These are phyloP conservation scores for Dinocampus coccinellae DNA, from an alignment of 2,888 invertebrate genomes.

Conservation along the genomic window DNA sequence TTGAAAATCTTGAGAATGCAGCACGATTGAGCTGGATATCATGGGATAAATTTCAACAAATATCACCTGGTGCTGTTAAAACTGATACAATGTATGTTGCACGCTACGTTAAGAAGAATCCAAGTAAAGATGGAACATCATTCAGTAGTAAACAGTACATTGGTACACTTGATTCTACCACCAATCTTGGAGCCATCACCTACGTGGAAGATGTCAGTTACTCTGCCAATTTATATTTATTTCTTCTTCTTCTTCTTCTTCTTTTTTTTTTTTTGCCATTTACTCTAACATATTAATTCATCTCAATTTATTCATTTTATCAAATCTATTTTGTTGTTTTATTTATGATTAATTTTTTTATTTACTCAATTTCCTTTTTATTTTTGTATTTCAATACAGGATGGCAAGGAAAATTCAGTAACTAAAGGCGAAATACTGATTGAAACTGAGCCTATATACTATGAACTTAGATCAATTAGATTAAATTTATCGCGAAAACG, in stretches of 20 bases:
- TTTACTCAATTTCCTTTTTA: conserved; percentile 18
- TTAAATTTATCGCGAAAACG: conserved; percentile 73
- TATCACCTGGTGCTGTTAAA: conserved; percentile 76
- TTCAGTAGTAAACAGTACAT: conserved; percentile 73
- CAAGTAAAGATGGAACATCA: conserved; percentile 31
- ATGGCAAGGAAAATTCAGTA: conserved; percentile 53
- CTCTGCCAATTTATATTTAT: conserved; percentile 24
- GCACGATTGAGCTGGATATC: conserved; percentile 82
- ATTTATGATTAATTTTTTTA: neutral
- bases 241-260: conserved; percentile 4
- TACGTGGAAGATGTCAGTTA: conserved; percentile 74
- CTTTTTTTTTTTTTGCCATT: conserved; percentile 10
- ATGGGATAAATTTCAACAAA: conserved; percentile 79
- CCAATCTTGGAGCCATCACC: conserved; percentile 78
- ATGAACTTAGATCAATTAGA: conserved; percentile 80
- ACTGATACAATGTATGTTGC: conserved; percentile 72
- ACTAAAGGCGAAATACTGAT: conserved; percentile 79
- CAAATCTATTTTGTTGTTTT: neutral
- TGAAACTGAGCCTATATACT: conserved; percentile 84
- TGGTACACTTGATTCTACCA: conserved; percentile 77
- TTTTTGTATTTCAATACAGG: conserved; percentile 44
- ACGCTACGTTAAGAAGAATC: conserved; percentile 62
- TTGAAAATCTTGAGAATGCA: conserved; percentile 83
- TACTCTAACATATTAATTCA: conserved; percentile 9
- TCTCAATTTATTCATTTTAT: neutral